Conservation (phyloP, 2,888 invertebrate genomes). For the Baronia brevicornis region DNA sequence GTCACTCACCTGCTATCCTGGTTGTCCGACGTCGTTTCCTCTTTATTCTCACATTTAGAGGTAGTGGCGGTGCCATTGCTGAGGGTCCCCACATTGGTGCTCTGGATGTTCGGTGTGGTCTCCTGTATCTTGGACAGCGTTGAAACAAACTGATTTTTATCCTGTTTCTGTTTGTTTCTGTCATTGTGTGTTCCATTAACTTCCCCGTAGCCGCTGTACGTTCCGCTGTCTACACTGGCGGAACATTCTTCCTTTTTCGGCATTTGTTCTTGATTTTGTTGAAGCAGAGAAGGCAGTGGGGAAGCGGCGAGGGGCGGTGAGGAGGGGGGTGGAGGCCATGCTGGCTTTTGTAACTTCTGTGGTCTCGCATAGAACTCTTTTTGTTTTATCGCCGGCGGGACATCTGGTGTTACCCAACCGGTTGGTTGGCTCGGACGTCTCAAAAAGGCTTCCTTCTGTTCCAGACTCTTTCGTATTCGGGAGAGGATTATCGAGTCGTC, state of each 20-base stretch:
- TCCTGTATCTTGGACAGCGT: conserved; percentile 80
- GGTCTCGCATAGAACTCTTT: conserved; percentile 87
- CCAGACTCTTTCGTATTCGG: conserved; percentile 87
- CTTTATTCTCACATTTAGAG: conserved; percentile 41
- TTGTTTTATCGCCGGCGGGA: conserved; percentile 72
- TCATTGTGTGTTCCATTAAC: conserved; percentile 56
- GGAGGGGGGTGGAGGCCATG: conserved; percentile 79
- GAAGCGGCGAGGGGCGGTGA: conserved; percentile 73
- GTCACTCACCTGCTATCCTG: conserved; percentile 60
- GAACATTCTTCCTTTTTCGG: conserved; percentile 65
- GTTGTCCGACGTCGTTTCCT: conserved; percentile 45
- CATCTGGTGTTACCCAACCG: conserved; percentile 73
- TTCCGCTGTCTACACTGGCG: conserved; percentile 66
- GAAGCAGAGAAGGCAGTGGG: conserved; percentile 69
- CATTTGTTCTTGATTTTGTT: conserved; percentile 32
- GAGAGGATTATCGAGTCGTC: conserved; percentile 84
- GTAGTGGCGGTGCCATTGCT: conserved; percentile 61
- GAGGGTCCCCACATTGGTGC: conserved; percentile 47
- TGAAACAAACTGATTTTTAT: conserved; percentile 72
- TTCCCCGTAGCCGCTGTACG: conserved; percentile 63
- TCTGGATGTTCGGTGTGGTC: conserved; percentile 63
- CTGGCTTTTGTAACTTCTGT: conserved; percentile 82
- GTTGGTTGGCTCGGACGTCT: conserved; percentile 82
- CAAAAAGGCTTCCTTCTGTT: conserved; percentile 93
- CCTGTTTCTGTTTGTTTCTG: conserved; percentile 54